phyloP scores from a whole-genome alignment of 1,140 invertebrate species.

The Drosophila sechellia region DNA sequence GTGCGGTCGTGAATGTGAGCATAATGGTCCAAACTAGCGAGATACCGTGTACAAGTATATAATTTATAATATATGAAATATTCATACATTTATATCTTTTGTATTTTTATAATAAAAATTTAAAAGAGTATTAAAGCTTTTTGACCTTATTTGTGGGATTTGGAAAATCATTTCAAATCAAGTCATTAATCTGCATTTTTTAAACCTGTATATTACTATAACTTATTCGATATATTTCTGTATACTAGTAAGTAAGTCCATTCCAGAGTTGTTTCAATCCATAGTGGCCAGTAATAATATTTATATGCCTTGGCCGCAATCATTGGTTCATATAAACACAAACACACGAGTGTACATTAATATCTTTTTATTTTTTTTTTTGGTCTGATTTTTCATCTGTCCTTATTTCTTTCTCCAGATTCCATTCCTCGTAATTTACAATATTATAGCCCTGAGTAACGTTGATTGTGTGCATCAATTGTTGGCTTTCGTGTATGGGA shows the following conservation, averaged over 20 bases:
- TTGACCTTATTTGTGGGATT: too few relatives aligned
- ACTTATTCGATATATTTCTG: too few relatives aligned
- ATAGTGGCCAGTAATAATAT: slow-evolving; percentile 50
- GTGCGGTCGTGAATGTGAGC: not conserved
- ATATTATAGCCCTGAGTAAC: slow-evolving; percentile 25
- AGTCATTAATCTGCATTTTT: too few relatives aligned
- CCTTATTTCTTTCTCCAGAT: slow-evolving; percentile 29
- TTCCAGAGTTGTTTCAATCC: not conserved
- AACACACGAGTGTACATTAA: slow-evolving; percentile 7
- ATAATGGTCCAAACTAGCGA: not conserved
- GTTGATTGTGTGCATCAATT: slow-evolving; percentile 19
- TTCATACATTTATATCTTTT: too few relatives aligned
- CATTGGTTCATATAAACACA: slow-evolving; percentile 57
- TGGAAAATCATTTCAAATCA: too few relatives aligned
- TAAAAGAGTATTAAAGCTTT: too few relatives aligned
- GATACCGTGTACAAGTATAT: not conserved
- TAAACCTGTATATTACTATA: too few relatives aligned
- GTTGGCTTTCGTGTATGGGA: slow-evolving; percentile 12
- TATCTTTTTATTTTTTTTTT: slow-evolving; percentile 1
- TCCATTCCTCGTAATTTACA: slow-evolving; percentile 53
- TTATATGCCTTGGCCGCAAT: slow-evolving; percentile 65
- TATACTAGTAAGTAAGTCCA: too few relatives aligned
- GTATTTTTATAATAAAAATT: too few relatives aligned
- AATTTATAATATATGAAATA: not conserved
- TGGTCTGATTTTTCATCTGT: not conserved